These are phyloP conservation scores for Oryzias celebensis DNA, from an alignment of 2,113 vertebrate species.

Conservation along the genomic window DNA sequence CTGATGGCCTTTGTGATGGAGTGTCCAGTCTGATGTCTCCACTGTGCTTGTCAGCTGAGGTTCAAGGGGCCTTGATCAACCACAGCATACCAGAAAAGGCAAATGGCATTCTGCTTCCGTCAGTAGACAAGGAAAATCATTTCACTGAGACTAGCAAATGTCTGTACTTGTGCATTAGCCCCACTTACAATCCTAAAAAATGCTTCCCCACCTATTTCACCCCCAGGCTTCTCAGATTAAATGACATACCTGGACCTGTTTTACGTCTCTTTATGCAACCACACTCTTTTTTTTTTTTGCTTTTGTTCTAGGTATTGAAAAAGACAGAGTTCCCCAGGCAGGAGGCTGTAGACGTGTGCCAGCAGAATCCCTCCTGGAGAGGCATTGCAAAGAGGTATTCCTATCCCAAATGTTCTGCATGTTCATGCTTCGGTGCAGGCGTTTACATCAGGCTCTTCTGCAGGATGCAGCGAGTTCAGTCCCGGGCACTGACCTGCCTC, in stretches of 20 bases:
- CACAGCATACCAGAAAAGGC: slow-evolving; percentile 91
- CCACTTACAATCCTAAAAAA: not conserved
- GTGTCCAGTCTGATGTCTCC: slow-evolving; percentile 82
- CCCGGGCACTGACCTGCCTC: slow-evolving; percentile 89
- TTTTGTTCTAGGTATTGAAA: slow-evolving; percentile 83
- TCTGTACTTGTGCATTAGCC: not conserved
- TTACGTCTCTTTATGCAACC: not conserved
- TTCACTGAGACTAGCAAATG: no score
- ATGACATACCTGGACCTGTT: not conserved
- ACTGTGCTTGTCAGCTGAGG: slow-evolving; percentile 91
- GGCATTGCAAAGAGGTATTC: slow-evolving; percentile 88
- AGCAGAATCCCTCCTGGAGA: slow-evolving; percentile 82
- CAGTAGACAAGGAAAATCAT: no score
- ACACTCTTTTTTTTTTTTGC: not conserved
- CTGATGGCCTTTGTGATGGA: slow-evolving; percentile 81
- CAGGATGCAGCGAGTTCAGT: slow-evolving; percentile 89
- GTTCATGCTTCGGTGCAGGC: not conserved
- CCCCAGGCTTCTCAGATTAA: not conserved
- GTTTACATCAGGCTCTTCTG: slow-evolving; percentile 3
- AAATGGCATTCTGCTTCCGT: slow-evolving; percentile 14
- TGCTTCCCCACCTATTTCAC: not conserved
- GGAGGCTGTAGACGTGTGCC: slow-evolving; percentile 83
- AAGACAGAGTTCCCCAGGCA: slow-evolving; percentile 87
- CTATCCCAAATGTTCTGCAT: not conserved
- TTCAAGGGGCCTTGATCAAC: slow-evolving; percentile 85